phyloP scores from a whole-genome alignment of 2,888 invertebrate species.

The Macaria notata region DNA sequence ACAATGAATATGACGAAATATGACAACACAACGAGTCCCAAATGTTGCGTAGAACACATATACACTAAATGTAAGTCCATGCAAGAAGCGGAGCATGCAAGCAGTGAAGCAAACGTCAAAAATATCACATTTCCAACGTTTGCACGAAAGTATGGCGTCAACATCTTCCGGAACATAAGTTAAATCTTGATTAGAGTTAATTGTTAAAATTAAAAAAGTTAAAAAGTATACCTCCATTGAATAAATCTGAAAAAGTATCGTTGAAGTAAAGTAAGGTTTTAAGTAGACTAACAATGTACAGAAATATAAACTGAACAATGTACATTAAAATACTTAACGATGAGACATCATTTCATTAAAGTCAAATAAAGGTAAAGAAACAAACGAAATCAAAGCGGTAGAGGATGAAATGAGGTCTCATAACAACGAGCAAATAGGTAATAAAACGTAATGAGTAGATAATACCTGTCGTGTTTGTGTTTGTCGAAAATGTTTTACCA shows the following conservation, averaged over 20 bases:
- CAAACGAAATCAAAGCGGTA: constrained; percentile 30
- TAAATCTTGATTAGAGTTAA: constrained; percentile 71
- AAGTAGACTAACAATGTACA: constrained; percentile 45
- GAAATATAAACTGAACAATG: constrained; percentile 50
- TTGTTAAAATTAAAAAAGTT: constrained; percentile 62
- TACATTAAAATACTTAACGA: constrained; percentile 48
- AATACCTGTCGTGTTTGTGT: constrained; percentile 76
- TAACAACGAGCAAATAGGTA: constrained; percentile 41
- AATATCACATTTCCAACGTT: constrained; percentile 47
- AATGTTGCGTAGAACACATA: constrained; percentile 56
- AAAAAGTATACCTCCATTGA: constrained; percentile 65
- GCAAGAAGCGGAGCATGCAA: constrained; percentile 61
- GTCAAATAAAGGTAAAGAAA: constrained; percentile 26
- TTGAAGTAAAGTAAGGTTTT: constrained; percentile 53
- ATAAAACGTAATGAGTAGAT: constrained; percentile 72
- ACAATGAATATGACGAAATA: constrained; percentile 50
- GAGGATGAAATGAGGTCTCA: constrained; percentile 48
- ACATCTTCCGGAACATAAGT: constrained; percentile 57
- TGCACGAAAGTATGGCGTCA: constrained; percentile 53
- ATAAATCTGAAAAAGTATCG: constrained; percentile 62
- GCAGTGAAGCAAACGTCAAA: constrained; percentile 59
- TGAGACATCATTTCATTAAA: constrained; percentile 59
- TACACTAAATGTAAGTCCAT: constrained; percentile 35
- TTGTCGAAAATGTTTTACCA: constrained; percentile 75
- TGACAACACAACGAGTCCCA: constrained; percentile 69